These are phyloP conservation scores for Ifrita kowaldi DNA, from an alignment of 2,113 vertebrate species.

Conservation along the genomic window DNA sequence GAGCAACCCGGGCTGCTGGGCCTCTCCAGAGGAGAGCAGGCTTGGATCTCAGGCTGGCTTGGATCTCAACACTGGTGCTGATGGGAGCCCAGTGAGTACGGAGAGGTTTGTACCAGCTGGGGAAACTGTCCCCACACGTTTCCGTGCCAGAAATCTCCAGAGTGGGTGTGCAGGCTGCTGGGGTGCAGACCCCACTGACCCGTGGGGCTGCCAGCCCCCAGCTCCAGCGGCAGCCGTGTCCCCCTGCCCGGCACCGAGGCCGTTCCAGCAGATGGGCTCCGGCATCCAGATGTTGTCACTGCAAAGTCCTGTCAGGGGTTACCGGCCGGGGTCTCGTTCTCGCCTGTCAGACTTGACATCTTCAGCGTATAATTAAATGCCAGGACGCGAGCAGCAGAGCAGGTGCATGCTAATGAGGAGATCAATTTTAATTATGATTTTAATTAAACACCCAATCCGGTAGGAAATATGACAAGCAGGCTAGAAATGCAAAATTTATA, in stretches of 20 bases:
- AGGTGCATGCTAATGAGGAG: constrained; percentile 90
- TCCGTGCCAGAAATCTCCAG: background rate
- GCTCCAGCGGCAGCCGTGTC: background rate
- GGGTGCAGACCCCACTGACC: background rate
- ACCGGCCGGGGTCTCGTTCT: constrained; percentile 68
- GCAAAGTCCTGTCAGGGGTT: constrained; percentile 33
- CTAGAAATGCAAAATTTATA: constrained; percentile 60
- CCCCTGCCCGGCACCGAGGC: background rate
- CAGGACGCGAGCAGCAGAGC: constrained; percentile 75
- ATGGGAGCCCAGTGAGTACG: fast-evolving
- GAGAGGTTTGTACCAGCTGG: background rate
- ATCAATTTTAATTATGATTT: constrained; percentile 93
- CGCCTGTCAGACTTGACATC: constrained; percentile 79
- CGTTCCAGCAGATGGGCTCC: background rate
- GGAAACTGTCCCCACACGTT: fast-evolving
- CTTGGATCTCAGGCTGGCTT: background rate
- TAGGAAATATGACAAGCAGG: constrained; percentile 82
- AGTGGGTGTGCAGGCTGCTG: background rate
- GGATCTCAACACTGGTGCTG: background rate
- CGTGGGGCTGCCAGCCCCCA: background rate
- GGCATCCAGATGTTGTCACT: constrained; percentile 34
- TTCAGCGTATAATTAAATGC: constrained; percentile 75
- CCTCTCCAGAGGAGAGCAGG: background rate
- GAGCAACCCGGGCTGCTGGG: background rate
- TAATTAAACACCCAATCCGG: constrained; percentile 87